A percentile compares a stretch with the other conserved stretches of the same genome.
Evolutionary conservation across 2,797 vertebrate genomes (phyloP).

Genomic region (Cercopithecus mitis): DNA sequence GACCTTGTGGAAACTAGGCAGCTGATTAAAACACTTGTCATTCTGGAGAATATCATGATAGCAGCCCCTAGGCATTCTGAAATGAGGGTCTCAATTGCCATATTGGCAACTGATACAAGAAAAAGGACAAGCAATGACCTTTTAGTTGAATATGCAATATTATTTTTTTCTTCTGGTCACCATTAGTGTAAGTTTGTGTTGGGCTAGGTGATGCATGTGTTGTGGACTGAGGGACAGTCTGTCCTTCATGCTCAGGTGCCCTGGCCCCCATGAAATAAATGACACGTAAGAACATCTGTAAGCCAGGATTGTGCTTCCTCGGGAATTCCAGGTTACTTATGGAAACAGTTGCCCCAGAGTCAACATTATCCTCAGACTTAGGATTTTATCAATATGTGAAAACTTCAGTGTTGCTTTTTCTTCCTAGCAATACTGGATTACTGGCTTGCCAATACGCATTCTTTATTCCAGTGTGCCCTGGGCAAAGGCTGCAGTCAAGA

Average conservation of each 20-base stretch:
- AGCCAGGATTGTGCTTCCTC: background rate
- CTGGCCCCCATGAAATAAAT: background rate
- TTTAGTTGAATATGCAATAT: background rate
- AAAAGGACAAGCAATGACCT: background rate
- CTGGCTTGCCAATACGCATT: conserved; percentile 52
- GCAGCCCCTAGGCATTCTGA: background rate
- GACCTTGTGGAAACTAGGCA: background rate
- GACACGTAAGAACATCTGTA: background rate
- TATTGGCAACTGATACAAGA: background rate
- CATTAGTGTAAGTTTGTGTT: background rate
- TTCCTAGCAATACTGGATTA: background rate
- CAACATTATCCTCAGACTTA: background rate
- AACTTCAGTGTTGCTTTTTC: background rate
- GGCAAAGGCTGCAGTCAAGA: background rate
- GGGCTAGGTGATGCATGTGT: background rate
- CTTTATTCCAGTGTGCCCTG: background rate
- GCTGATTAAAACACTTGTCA: conserved; percentile 39
- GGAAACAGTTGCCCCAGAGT: background rate
- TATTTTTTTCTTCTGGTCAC: background rate
- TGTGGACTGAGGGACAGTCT: background rate
- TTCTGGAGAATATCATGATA: background rate
- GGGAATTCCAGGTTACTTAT: background rate
- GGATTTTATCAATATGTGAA: conserved; percentile 47
- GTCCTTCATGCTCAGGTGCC: rapidly evolving
- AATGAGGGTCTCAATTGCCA: background rate